phyloP scores from a whole-genome alignment of 2,888 invertebrate genomes.

The Cordilura impudica region DNA sequence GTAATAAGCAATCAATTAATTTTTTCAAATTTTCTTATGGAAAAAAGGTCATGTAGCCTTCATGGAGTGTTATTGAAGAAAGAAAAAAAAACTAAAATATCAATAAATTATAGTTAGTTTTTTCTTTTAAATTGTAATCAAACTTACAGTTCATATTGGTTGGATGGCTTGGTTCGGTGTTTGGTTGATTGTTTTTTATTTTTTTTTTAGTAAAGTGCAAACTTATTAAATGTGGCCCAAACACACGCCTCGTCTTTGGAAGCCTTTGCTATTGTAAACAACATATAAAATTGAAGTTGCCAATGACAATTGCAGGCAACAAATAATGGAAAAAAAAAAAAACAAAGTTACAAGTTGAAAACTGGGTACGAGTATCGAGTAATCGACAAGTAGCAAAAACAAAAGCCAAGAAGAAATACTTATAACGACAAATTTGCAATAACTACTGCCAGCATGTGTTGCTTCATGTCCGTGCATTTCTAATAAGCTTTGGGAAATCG shows the following conservation, averaged over 20 bases:
- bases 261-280: constrained; percentile 15
- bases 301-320: constrained; percentile 13
- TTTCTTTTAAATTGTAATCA: too few relatives aligned
- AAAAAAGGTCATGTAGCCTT: constrained; percentile 34
- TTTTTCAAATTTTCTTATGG: neutral
- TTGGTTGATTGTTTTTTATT: neutral
- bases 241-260: constrained; percentile 30
- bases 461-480: constrained; percentile 70
- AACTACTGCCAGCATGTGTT: constrained; percentile 37
- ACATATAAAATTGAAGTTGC: neutral
- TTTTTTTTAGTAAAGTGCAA: constrained; percentile 38
- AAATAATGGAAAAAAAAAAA: constrained; percentile 21
- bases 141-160: neutral
- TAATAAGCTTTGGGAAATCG: constrained; percentile 62
- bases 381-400: constrained; percentile 37
- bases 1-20: neutral
- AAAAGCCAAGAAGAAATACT: constrained; percentile 21
- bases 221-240: constrained; percentile 39
- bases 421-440: constrained; percentile 48
- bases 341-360: constrained; percentile 25
- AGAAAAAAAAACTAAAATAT: constrained; percentile 1
- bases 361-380: too few relatives aligned
- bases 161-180: neutral
- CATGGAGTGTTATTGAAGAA: too few relatives aligned
- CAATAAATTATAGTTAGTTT: neutral